Base-by-base conservation (phyloP, 2,113 vertebrate genomes). In the Glaucidium brasilianum region DNA sequence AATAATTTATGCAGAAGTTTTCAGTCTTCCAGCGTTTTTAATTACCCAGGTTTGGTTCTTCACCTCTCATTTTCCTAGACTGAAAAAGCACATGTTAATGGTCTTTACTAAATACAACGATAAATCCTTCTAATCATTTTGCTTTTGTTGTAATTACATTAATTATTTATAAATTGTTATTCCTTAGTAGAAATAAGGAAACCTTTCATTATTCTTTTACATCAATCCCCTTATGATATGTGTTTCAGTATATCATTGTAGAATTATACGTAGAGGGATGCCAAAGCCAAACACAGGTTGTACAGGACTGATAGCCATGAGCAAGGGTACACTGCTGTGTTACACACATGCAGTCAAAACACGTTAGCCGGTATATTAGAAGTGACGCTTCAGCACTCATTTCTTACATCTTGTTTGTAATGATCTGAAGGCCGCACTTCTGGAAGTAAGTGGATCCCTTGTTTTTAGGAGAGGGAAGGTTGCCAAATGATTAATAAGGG, bases 401-500 rank as follows among this genome's bases (percentile, higher is more conserved):
- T 87, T 21, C 71, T 83, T 87, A 49, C 39, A 18, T 49, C 45
- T 73, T 73, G 34, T 16, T 27, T 67, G 39, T 26, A 56, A 55
- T 15, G 12, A 66, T 89, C 69, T 62, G 53, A 87, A 53, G 49
- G 72, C 73, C 86, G 52, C 16, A 2, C 14, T 77, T 64, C 60
- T 87, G 73, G 45, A 85, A 82, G 43, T 64, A 67, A 94, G 80
- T 19, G 26, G 43, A 68, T 87, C 30, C 56, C 77, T 85, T 88
- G 68, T 52, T 90, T 79, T 79, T 67, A 77, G 52, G 52, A 53
- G 69, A 68, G 49, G 66, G 86, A 92, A 55, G 0, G 1, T 45
- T 91, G 92, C 85, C 91, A 96, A 22, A 15, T 90, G 87, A 96
- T 96, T 85, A 93, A 82, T 85, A 82, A 90, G 62, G 58, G 39